Evolutionary conservation across 1,140 invertebrate species (phyloP).

Genomic region (Linepithema humile): DNA sequence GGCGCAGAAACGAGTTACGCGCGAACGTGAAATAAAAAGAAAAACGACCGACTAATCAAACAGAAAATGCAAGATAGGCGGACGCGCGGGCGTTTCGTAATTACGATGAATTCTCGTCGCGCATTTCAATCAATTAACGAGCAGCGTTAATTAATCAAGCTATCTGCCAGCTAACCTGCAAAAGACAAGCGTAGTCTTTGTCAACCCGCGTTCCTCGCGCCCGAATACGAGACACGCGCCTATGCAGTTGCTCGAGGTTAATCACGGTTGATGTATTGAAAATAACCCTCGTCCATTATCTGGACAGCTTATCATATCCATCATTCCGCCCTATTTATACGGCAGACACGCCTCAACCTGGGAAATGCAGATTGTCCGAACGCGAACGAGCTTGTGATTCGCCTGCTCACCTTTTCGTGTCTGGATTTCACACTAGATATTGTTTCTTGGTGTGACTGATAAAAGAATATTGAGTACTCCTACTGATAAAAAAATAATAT

Average conservation of each 20-base stretch:
- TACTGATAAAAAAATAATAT: background rate
- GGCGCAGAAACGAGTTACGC: constrained; percentile 1
- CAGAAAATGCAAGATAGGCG: constrained; percentile 51
- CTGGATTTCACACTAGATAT: background rate
- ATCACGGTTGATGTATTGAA: constrained; percentile 73
- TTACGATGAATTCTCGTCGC: constrained; percentile 54
- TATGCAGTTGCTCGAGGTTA: constrained; percentile 53
- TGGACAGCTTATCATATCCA: constrained; percentile 74
- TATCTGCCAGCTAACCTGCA: constrained; percentile 18
- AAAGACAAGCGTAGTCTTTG: constrained; percentile 30
- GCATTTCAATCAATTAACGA: constrained; percentile 65
- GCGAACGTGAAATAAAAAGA: background rate
- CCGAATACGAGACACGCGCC: background rate
- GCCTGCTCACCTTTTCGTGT: constrained; percentile 24
- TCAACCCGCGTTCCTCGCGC: constrained; percentile 2
- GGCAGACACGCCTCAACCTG: constrained; percentile 5
- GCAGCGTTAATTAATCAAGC: constrained; percentile 69
- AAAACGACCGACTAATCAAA: constrained; percentile 60
- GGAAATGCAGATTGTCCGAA: constrained; percentile 18
- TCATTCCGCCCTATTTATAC: constrained; percentile 72
- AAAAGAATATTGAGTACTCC: background rate
- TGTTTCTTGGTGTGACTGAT: background rate
- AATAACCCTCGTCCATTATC: constrained; percentile 71
- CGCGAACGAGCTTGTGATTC: constrained; percentile 23
- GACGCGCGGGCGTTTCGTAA: constrained; percentile 46